Evolutionary conservation across 2,113 vertebrate genomes (phyloP), one percentile per base, ranked within the genome.

Genomic region (Oreotrochilus melanogaster): DNA sequence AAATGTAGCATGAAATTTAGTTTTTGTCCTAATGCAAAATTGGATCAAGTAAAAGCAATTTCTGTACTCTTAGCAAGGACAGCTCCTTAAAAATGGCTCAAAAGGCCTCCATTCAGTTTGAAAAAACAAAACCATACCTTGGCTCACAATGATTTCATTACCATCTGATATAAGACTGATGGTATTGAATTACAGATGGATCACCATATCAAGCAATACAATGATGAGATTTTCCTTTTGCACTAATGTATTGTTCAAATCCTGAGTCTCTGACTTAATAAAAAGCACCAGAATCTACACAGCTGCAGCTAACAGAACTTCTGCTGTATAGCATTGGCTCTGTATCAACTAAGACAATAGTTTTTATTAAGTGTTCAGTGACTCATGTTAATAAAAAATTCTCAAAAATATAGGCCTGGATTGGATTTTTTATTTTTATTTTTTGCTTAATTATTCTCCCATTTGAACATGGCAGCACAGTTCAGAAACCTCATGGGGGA

Each of bases 1-100:
- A 96, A 94, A 95, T 31, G 85, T 83, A 90, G 82, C 79, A 88
- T 90, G 90, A 96, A 95, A 94, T 86, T 81, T 91, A 88, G 78
- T 93, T 92, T 90, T 86, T 80, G 43, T 83, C 39, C 69, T 92
- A 92, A 96, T 84, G 57, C 73, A 94, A 86, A 96, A 97, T 79
- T 58, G 67, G 70, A 97, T 92, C 73, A 89, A 95, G 50, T 75
- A 72, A 88, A 96, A 96, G 50, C 23, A 95, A 56, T 79, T 88
- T 93, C 28, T 75, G 4, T 61, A 66, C 71, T 73, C 33, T 72
- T 76, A 86, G 70, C 17, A 58, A 21, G 10, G 9, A 78, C 11
- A 87, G 33, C 9, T 69, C 57, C 58, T 89, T 90, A 64, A 89
- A 89, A 95, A 88, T 54, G 60, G 22, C 37, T 73, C 75, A 47